Evolutionary conservation across 2,888 invertebrate species (phyloP), one percentile per base, ranked within the genome.

Genomic region (Eristalis tenax): DNA sequence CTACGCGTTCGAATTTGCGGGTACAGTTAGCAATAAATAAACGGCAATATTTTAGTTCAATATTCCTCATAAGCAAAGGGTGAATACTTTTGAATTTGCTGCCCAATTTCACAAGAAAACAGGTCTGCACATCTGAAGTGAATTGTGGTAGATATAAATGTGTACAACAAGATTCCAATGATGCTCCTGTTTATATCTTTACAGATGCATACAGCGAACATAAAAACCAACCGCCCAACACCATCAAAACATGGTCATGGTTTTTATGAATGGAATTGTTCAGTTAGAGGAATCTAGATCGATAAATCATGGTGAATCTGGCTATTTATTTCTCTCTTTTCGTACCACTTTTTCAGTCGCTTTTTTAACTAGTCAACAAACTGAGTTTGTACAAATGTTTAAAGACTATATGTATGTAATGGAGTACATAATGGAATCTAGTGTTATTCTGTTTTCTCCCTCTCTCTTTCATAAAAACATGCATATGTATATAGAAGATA

Each of bases 191-290:
- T 40, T 76, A 26, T 80, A 73, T 71, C 56, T 63, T 78, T 61
- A 73, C 43, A 74, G 57, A 64, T 71, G 64, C 59, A 65, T 68
- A 68, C 61, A 57, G 32, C 38, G 70, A 43, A 23, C 69, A 75
- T 18, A 83, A 86, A 82, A 86, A 86, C 73, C 73, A 75, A 75
- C 77, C 68, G 65, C 69, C 71, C 63, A 86, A 86, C 86, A 84
- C 88, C 88, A 89, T 86, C 90, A 90, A 89, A 92, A 91, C 91
- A 92, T 91, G 91, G 90, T 90, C 89, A 90, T 88, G 90, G 91
- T 92, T 92, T 92, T 92, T 92, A 93, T 92, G 93, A 92, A 92
- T 92, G 93, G 92, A 92, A 89, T 92, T 90, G 81, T 89, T 91
- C 90, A 91, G 89, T 88, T 91, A 89, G 90, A 86, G 89, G 89